Evolutionary conservation across 2,113 vertebrate species (phyloP).

Genomic region (Gallinago media): DNA sequence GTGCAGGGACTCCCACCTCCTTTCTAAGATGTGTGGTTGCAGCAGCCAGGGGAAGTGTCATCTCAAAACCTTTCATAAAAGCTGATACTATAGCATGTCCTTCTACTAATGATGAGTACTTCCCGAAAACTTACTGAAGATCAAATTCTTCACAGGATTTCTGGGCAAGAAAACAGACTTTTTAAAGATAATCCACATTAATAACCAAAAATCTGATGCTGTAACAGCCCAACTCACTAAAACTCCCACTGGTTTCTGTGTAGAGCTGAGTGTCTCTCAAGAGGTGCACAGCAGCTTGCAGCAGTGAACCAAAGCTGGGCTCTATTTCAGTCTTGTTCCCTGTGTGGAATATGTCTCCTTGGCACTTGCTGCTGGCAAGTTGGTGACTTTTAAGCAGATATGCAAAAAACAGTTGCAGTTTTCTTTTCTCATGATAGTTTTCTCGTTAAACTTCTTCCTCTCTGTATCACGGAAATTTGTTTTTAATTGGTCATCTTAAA

Average conservation of each 20-base stretch:
- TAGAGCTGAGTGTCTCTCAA: background rate
- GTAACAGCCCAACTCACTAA: constrained; percentile 12
- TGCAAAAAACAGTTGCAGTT: background rate
- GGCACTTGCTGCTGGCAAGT: background rate
- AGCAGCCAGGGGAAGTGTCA: background rate
- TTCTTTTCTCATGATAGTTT: background rate
- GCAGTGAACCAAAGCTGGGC: background rate
- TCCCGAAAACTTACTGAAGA: constrained; percentile 12
- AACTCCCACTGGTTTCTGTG: constrained; percentile 13
- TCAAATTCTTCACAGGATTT: constrained; percentile 16
- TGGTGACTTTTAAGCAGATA: constrained; percentile 20
- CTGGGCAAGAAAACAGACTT: background rate
- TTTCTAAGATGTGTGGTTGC: background rate
- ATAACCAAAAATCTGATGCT: constrained; percentile 10
- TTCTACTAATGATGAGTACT: background rate
- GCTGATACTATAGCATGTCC: background rate
- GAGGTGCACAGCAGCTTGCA: background rate
- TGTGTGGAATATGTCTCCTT: background rate
- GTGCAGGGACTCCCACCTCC: background rate
- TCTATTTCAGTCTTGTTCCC: constrained; percentile 4
- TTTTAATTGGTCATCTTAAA: constrained; percentile 7
- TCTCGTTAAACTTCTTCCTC: background rate
- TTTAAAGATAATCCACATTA: background rate
- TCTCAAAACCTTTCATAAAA: background rate
- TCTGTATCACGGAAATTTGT: constrained; percentile 1